These are phyloP conservation scores for Tursiops truncatus DNA, from an alignment of 2,113 vertebrate species.

Conservation along the genomic window DNA sequence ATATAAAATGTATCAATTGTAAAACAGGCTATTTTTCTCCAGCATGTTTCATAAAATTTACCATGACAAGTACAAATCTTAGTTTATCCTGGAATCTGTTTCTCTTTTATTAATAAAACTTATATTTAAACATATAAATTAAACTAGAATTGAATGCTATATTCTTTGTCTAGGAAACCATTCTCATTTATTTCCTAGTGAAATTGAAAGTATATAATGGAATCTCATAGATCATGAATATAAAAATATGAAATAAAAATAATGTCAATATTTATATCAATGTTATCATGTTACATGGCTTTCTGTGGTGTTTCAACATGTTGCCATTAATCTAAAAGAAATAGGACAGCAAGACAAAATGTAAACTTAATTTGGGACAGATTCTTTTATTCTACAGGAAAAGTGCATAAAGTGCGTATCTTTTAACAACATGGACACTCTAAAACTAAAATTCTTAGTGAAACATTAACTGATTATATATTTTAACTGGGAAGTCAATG, in stretches of 20 bases:
- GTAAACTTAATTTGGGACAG: neutral
- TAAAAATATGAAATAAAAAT: neutral
- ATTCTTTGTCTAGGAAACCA: neutral
- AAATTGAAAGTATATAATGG: neutral
- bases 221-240: neutral
- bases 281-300: neutral
- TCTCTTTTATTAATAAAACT: neutral
- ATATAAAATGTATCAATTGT: neutral
- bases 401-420: neutral
- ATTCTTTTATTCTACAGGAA: neutral
- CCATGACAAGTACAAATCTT: neutral
- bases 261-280: neutral
- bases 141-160: neutral
- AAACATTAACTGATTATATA: neutral
- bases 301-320: neutral
- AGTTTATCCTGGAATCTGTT: neutral
- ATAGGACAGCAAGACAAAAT: neutral
- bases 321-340: neutral
- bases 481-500: neutral
- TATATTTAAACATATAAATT: neutral
- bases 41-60: neutral
- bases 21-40: neutral
- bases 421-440: neutral
- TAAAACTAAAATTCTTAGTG: neutral
- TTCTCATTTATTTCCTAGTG: neutral